These are phyloP conservation scores for Epinotia nisella DNA, from an alignment of 2,888 invertebrate species.

Conservation along the genomic window DNA sequence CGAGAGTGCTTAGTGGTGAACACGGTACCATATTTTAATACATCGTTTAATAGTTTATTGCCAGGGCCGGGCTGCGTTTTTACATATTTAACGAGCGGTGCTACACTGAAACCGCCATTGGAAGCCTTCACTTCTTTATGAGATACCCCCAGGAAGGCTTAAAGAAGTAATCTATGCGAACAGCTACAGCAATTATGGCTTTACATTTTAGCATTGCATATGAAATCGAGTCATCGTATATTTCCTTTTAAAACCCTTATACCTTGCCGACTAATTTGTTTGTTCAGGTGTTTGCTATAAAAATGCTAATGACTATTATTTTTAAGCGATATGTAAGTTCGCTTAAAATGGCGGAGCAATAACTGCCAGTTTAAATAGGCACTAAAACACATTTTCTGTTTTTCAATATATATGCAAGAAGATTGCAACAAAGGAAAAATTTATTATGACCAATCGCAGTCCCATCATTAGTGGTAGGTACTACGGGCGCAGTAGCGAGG, in stretches of 20 bases:
- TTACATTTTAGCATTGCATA: slow-evolving; percentile 30
- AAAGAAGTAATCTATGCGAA: slow-evolving; percentile 55
- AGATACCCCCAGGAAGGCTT: slow-evolving; percentile 48
- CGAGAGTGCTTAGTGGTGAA: slow-evolving; percentile 34
- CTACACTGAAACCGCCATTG: slow-evolving; percentile 49
- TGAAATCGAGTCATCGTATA: background rate
- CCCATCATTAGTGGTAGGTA: no score
- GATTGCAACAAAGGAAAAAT: no score
- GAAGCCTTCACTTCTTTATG: slow-evolving; percentile 50
- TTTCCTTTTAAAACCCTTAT: slow-evolving; percentile 9
- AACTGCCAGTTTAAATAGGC: background rate
- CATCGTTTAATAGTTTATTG: slow-evolving; percentile 48
- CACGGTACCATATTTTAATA: slow-evolving; percentile 45
- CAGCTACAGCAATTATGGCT: slow-evolving; percentile 10
- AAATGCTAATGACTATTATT: background rate
- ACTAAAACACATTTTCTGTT: background rate
- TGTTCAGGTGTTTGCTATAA: background rate
- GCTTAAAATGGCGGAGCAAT: background rate
- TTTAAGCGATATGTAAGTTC: background rate
- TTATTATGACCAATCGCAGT: no score
- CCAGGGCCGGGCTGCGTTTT: slow-evolving; percentile 49
- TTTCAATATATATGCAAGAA: background rate
- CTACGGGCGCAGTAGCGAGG: no score
- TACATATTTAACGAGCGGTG: slow-evolving; percentile 57
- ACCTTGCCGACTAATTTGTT: slow-evolving; percentile 9